A percentile compares a stretch with the other conserved stretches of the same genome.
Evolutionary conservation across 2,888 invertebrate species (phyloP).

Genomic region (Microctonus aethiopoides): DNA sequence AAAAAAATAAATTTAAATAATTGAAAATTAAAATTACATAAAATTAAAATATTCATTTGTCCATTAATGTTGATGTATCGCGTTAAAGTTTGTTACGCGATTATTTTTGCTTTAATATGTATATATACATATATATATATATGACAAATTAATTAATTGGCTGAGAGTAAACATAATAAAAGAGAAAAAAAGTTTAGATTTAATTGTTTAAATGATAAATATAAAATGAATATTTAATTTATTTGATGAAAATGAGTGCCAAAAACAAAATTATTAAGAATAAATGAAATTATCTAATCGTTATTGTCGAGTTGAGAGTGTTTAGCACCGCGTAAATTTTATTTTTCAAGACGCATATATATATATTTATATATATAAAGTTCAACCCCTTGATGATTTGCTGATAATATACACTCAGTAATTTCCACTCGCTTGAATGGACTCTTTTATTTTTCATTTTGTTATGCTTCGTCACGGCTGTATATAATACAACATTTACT

Average conservation of each 20-base stretch:
- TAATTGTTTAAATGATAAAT: background rate
- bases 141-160: background rate
- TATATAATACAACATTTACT: slow-evolving; percentile 36
- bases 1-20: background rate
- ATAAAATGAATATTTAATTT: background rate
- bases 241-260: slow-evolving; percentile 11
- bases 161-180: background rate
- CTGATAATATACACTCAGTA: background rate
- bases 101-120: background rate
- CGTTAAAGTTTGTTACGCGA: background rate
- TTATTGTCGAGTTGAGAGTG: background rate
- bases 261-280: background rate
- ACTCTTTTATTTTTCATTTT: background rate
- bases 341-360: slow-evolving; percentile 4
- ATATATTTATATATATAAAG: background rate
- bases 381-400: background rate
- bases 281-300: background rate
- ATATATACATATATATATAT: background rate
- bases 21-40: background rate
- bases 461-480: slow-evolving; percentile 34
- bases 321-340: slow-evolving; percentile 4
- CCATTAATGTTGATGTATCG: background rate
- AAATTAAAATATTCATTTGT: background rate
- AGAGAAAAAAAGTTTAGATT: background rate
- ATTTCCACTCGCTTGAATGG: background rate